Conservation (phyloP, 64 coral and sea anemone species). For the Stichodactyla mertensii region DNA sequence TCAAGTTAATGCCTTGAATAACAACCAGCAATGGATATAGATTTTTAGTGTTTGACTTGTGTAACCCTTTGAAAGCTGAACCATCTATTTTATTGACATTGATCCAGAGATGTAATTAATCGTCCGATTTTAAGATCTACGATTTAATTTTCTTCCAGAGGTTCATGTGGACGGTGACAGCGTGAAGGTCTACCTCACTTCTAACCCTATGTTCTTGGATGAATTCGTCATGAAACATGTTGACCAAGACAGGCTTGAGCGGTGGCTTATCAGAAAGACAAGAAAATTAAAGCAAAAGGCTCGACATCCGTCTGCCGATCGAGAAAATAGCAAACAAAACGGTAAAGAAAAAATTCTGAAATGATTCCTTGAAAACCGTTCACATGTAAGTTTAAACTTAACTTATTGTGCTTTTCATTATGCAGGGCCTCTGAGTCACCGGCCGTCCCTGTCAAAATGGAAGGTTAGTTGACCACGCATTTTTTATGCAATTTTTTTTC, state of each 20-base stretch:
- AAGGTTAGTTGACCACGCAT: conserved; percentile 35
- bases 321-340: conserved; percentile 75
- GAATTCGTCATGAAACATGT: conserved; percentile 92
- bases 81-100: not conserved
- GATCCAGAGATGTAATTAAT: not conserved
- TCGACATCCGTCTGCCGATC: conserved; percentile 36
- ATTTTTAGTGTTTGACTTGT: conserved; percentile 9
- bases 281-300: conserved; percentile 82
- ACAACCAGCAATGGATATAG: not conserved
- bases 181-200: conserved; percentile 61
- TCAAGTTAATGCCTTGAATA: not conserved
- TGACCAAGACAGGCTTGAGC: conserved; percentile 88
- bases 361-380: not conserved
- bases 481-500: not conserved
- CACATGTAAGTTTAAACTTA: not conserved
- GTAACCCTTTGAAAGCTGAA: not conserved
- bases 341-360: conserved; percentile 35
- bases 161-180: conserved; percentile 60
- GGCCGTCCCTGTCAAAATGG: conserved; percentile 89
- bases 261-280: conserved; percentile 95
- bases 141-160: conserved; percentile 31
- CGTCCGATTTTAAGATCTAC: not conserved
- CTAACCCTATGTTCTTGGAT: conserved; percentile 95
- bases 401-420: not conserved
- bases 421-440: conserved; percentile 35